Conservation (phyloP, 2,888 invertebrate genomes). For the Acanthopleura granulata region DNA sequence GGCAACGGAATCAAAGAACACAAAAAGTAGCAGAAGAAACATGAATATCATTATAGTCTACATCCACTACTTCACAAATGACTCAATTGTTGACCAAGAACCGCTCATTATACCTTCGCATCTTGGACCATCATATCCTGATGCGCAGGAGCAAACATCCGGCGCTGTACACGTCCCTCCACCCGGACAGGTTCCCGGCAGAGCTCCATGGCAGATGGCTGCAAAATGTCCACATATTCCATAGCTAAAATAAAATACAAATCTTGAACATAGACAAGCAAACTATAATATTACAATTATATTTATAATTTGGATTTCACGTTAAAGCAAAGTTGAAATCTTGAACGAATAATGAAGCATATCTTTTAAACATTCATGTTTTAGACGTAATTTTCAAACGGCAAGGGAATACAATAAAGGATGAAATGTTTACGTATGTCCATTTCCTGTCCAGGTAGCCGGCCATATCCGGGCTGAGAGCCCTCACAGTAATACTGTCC, state of each 20-base stretch:
- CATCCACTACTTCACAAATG: too few relatives aligned
- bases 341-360: too few relatives aligned
- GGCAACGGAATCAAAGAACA: too few relatives aligned
- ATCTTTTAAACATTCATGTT: too few relatives aligned
- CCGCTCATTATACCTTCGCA: not conserved
- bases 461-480: not conserved
- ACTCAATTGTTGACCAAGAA: too few relatives aligned
- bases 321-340: too few relatives aligned
- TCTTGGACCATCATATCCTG: not conserved
- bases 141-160: not conserved
- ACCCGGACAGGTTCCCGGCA: not conserved
- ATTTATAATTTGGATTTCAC: too few relatives aligned
- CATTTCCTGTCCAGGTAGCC: not conserved
- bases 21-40: too few relatives aligned
- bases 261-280: not conserved
- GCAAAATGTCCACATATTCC: not conserved
- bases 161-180: not conserved
- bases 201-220: not conserved
- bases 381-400: too few relatives aligned
- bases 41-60: too few relatives aligned
- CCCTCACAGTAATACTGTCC: conserved; percentile 3
- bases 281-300: too few relatives aligned
- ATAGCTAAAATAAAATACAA: not conserved
- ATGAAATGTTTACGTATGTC: not conserved
- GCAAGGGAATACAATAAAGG: not conserved